A percentile compares a stretch with the other conserved stretches of the same genome.
These are phyloP conservation scores for Diglossa cyanea DNA, from an alignment of 2,797 vertebrate species.

Conservation along the genomic window DNA sequence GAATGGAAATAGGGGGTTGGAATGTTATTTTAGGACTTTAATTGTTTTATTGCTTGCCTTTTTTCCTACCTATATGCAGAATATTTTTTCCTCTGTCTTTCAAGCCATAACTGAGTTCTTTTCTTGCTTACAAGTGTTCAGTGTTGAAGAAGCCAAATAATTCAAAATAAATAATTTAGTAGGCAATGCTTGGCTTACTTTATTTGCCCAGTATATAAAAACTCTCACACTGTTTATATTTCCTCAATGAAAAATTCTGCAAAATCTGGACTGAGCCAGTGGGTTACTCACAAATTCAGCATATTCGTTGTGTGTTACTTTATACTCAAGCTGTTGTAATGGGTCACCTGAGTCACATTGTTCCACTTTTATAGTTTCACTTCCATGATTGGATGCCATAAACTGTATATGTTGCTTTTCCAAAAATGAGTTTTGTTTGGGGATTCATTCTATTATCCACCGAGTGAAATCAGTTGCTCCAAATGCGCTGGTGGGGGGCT, in stretches of 20 bases:
- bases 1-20: neutral
- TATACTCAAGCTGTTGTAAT: neutral
- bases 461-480: neutral
- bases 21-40: neutral
- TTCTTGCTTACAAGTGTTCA: neutral
- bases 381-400: neutral
- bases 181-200: slow-evolving; percentile 9
- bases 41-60: neutral
- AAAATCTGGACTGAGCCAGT: neutral
- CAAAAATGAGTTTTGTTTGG: neutral
- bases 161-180: slow-evolving; percentile 23
- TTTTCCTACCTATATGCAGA: neutral
- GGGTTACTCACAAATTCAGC: neutral
- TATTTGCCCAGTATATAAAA: slow-evolving; percentile 12
- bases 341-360: slow-evolving; percentile 30
- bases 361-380: neutral
- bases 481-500: neutral
- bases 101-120: neutral
- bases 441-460: neutral
- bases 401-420: neutral
- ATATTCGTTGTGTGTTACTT: neutral
- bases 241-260: slow-evolving; percentile 8
- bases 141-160: neutral
- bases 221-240: neutral
- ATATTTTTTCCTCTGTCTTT: neutral